Conservation (phyloP, 2,888 invertebrate species). For the Homarus gammarus region DNA sequence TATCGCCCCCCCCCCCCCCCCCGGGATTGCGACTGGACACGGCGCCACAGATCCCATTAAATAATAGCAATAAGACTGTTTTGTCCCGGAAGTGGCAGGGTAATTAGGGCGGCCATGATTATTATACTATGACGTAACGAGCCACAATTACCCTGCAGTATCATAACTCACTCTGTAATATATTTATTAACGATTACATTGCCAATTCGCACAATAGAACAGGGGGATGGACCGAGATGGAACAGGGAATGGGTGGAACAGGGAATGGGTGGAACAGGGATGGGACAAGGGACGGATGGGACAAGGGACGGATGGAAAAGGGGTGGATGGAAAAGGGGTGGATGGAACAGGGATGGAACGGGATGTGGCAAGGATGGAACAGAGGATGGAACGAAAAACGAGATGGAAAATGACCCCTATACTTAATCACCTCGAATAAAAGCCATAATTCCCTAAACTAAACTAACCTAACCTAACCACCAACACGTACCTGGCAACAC, state of each 20-base stretch:
- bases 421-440: no score
- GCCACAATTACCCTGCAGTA: conserved; percentile 5
- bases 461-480: no score
- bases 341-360: no score
- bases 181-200: conserved; percentile 9
- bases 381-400: background rate
- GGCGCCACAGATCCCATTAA: background rate
- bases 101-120: conserved; percentile 23
- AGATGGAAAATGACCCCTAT: no score
- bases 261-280: no score
- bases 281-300: no score
- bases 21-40: background rate
- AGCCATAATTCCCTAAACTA: no score
- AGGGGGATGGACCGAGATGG: no score
- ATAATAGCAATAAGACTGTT: background rate
- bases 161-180: background rate
- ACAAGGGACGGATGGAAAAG: no score
- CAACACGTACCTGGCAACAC: no score
- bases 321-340: no score
- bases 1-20: background rate
- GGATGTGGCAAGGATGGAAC: background rate
- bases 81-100: conserved; percentile 19
- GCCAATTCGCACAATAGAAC: conserved; percentile 14
- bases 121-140: conserved; percentile 4
- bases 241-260: no score